These are phyloP conservation scores for Adelognathus sp. DNA, from an alignment of 2,888 invertebrate species.

Conservation along the genomic window DNA sequence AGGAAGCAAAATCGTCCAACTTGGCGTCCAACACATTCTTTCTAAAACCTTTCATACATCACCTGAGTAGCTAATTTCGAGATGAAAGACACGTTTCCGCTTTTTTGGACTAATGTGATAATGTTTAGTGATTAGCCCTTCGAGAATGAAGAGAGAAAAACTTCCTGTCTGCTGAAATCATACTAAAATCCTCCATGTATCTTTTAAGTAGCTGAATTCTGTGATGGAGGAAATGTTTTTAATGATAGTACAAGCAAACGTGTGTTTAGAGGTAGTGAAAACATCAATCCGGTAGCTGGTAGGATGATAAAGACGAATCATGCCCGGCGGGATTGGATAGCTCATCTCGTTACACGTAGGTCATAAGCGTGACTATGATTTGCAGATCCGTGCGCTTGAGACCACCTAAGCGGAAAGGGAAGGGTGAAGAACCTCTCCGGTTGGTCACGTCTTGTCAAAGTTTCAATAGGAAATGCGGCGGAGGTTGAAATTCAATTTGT, in stretches of 20 bases:
- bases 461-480: constrained; percentile 10
- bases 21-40: too few relatives aligned
- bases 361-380: constrained; percentile 77
- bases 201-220: not conserved
- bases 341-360: constrained; percentile 72
- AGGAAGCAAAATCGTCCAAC: too few relatives aligned
- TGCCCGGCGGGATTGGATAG: constrained; percentile 18
- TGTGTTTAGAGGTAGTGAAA: not conserved
- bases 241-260: not conserved
- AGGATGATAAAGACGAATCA: constrained; percentile 5
- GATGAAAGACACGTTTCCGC: too few relatives aligned
- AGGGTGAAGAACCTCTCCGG: constrained; percentile 41
- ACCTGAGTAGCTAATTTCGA: too few relatives aligned
- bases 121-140: too few relatives aligned
- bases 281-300: not conserved
- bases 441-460: constrained; percentile 42
- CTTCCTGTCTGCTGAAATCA: too few relatives aligned
- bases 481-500: not conserved
- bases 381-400: constrained; percentile 69
- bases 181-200: not conserved
- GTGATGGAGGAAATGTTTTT: not conserved
- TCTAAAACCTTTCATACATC: too few relatives aligned
- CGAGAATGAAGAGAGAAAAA: too few relatives aligned
- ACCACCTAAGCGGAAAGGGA: constrained; percentile 72
- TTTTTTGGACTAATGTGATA: too few relatives aligned